Evolutionary conservation across 2,888 invertebrate genomes (phyloP).

Genomic region (Synanthedon myopaeformis): DNA sequence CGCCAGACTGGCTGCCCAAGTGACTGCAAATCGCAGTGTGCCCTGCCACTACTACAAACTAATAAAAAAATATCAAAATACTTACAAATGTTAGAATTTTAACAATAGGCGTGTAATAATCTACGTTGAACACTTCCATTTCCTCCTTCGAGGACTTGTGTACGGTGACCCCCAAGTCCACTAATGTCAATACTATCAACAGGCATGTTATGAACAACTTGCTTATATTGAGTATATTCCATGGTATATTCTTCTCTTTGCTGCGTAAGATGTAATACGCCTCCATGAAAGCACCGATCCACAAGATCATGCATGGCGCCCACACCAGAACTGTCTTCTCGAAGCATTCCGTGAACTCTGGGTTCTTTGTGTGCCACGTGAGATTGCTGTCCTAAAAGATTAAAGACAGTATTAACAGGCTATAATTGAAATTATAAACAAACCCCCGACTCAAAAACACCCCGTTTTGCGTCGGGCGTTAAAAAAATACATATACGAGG

Average conservation of each 20-base stretch:
- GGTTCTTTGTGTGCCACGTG: slow-evolving; percentile 85
- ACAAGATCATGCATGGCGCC: slow-evolving; percentile 88
- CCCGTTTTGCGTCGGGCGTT: too few species aligned
- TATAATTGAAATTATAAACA: too few species aligned
- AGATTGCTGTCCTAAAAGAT: slow-evolving; percentile 77
- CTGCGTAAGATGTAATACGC: slow-evolving; percentile 80
- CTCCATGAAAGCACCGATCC: slow-evolving; percentile 81
- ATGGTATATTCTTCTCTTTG: slow-evolving; percentile 82
- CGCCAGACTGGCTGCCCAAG: too few species aligned
- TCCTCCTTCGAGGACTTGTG: slow-evolving; percentile 63
- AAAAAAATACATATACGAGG: too few species aligned
- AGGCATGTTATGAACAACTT: slow-evolving; percentile 76
- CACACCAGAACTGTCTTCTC: slow-evolving; percentile 91
- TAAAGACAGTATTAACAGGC: background rate
- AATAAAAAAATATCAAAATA: slow-evolving; percentile 24
- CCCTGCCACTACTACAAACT: too few species aligned
- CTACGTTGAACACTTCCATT: slow-evolving; percentile 72
- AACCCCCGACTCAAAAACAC: too few species aligned
- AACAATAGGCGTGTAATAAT: slow-evolving; percentile 82
- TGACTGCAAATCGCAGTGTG: too few species aligned
- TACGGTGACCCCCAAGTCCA: slow-evolving; percentile 76
- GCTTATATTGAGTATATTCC: slow-evolving; percentile 77
- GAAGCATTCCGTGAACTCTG: slow-evolving; percentile 91
- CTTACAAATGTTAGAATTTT: slow-evolving; percentile 87
- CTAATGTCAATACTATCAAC: slow-evolving; percentile 75